Conservation (phyloP, 2,113 vertebrate genomes). For the Lagopus leucura region DNA sequence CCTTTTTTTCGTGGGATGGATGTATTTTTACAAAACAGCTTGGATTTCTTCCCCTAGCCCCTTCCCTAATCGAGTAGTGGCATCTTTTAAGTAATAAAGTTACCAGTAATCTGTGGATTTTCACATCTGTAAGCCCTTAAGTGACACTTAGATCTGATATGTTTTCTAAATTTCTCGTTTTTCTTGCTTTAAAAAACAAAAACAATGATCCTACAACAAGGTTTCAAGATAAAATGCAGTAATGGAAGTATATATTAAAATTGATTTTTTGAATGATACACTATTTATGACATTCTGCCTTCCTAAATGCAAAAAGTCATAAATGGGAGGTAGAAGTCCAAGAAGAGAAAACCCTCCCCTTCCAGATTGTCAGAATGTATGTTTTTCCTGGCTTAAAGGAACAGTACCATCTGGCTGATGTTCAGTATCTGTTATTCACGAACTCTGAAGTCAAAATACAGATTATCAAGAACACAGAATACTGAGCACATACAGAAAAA, state of each 20-base stretch:
- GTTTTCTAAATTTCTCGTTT: background rate
- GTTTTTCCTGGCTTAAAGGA: background rate
- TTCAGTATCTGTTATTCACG: fast-evolving
- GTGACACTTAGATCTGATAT: background rate
- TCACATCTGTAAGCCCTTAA: background rate
- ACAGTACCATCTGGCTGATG: background rate
- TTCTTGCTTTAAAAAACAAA: background rate
- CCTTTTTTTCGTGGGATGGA: background rate
- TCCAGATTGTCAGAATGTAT: background rate
- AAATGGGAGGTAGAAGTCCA: background rate
- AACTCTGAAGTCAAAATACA: background rate
- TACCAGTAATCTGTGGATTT: background rate
- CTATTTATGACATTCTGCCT: background rate
- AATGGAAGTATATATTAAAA: background rate
- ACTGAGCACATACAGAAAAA: background rate
- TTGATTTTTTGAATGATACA: background rate
- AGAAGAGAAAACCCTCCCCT: background rate
- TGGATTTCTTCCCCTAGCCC: background rate
- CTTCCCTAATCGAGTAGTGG: background rate
- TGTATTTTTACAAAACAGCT: background rate
- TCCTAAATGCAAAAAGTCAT: background rate
- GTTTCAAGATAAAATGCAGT: background rate
- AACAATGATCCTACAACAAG: background rate
- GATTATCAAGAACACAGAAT: background rate
- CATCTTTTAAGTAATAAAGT: background rate